Evolutionary conservation across 2,888 invertebrate species (phyloP).

Genomic region (Acleris holmiana): DNA sequence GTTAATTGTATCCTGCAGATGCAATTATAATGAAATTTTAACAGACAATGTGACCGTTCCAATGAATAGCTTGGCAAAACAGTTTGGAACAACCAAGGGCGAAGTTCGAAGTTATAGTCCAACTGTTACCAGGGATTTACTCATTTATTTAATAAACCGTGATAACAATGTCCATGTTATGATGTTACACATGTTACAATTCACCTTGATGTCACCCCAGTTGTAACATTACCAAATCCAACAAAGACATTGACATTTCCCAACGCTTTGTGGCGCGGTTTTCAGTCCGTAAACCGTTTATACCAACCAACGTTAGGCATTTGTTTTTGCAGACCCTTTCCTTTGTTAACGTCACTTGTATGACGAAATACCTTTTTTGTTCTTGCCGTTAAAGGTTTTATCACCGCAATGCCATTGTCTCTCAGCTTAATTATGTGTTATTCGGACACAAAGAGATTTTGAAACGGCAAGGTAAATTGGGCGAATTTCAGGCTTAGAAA

Average conservation of each 20-base stretch:
- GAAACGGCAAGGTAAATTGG: slow-evolving; percentile 7
- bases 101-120: too few species aligned
- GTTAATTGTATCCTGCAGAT: too few species aligned
- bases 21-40: too few species aligned
- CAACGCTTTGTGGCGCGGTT: slow-evolving; percentile 30
- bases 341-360: slow-evolving; percentile 26
- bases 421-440: slow-evolving; percentile 27
- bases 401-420: slow-evolving; percentile 28
- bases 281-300: slow-evolving; percentile 35
- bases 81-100: too few species aligned
- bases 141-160: background rate
- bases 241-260: slow-evolving; percentile 28
- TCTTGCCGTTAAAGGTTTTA: slow-evolving; percentile 33
- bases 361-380: slow-evolving; percentile 35
- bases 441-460: slow-evolving; percentile 25
- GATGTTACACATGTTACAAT: background rate
- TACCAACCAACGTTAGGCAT: slow-evolving; percentile 13
- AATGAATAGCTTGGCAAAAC: too few species aligned
- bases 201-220: slow-evolving; percentile 27
- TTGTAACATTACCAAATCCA: slow-evolving; percentile 20
- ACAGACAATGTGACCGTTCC: too few species aligned
- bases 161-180: slow-evolving; percentile 4
- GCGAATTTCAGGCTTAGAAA: slow-evolving; percentile 1
- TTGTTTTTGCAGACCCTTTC: slow-evolving; percentile 33
- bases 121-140: too few species aligned